phyloP scores from a whole-genome alignment of 2,797 vertebrate genomes.

The Spatula versicolor region DNA sequence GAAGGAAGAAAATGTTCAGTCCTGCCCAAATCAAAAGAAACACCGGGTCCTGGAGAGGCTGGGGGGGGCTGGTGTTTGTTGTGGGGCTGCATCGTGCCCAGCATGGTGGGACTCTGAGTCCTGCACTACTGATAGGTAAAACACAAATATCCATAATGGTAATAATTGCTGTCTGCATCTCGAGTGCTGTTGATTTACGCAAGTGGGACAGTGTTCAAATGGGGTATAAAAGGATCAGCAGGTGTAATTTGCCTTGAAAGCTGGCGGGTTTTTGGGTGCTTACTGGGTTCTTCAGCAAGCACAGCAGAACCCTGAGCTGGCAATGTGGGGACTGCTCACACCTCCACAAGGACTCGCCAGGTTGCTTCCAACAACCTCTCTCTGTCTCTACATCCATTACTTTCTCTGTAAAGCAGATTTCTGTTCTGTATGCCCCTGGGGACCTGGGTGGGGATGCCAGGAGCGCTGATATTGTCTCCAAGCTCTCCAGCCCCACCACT shows the following conservation, averaged over 20 bases:
- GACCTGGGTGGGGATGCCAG: neutral
- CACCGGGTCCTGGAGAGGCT: accelerated
- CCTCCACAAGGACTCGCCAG: neutral
- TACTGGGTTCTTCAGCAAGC: neutral
- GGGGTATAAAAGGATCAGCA: neutral
- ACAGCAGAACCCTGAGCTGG: neutral
- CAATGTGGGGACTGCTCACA: neutral
- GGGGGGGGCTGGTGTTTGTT: neutral
- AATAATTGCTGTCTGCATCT: neutral
- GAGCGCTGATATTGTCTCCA: neutral
- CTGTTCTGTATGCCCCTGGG: no score
- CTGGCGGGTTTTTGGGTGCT: neutral
- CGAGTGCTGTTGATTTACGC: neutral
- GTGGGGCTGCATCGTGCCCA: accelerated
- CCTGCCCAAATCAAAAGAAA: neutral
- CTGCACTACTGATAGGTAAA: neutral
- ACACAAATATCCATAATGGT: neutral
- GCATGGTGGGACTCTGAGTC: accelerated
- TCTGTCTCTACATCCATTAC: accelerated
- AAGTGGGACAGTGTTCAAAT: neutral
- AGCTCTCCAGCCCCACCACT: no score
- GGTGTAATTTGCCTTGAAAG: neutral
- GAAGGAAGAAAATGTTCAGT: neutral
- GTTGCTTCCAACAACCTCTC: neutral
- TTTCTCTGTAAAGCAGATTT: neutral